These are phyloP conservation scores for Orientallactaga bullata DNA, from an alignment of 2,113 vertebrate species.

Conservation along the genomic window DNA sequence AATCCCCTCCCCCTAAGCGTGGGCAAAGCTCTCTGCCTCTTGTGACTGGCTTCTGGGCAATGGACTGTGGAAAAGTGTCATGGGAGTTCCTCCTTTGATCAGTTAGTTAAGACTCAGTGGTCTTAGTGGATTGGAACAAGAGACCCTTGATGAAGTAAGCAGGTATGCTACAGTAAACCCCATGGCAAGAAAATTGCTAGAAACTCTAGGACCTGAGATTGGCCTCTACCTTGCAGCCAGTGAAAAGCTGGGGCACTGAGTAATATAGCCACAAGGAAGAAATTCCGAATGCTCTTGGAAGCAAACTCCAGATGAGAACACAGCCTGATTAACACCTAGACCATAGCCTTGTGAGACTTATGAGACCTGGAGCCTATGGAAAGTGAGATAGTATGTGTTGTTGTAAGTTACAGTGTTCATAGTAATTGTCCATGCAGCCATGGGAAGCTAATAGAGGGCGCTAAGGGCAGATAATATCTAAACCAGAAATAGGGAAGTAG, in stretches of 20 bases:
- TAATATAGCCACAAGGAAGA: neutral
- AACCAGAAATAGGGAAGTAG: neutral
- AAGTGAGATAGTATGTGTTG: neutral
- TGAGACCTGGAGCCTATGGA: neutral
- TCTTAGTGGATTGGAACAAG: neutral
- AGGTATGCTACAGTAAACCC: neutral
- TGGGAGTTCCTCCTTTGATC: too few species aligned
- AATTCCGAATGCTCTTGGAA: neutral
- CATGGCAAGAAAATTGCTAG: neutral
- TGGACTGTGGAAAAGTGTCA: neutral
- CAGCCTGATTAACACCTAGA: too few species aligned
- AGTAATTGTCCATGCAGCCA: neutral
- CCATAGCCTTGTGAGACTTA: neutral
- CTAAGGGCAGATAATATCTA: neutral
- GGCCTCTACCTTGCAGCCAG: neutral
- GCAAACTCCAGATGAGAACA: neutral
- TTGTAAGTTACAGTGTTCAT: neutral
- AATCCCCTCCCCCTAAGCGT: neutral
- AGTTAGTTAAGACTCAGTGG: neutral
- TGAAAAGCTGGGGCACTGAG: neutral
- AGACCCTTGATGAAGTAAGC: neutral
- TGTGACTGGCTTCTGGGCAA: neutral
- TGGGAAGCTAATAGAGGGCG: neutral
- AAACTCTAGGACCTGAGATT: neutral
- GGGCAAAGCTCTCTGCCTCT: neutral